Conservation (phyloP, 1,140 invertebrate genomes). For the Coelopa frigida region DNA sequence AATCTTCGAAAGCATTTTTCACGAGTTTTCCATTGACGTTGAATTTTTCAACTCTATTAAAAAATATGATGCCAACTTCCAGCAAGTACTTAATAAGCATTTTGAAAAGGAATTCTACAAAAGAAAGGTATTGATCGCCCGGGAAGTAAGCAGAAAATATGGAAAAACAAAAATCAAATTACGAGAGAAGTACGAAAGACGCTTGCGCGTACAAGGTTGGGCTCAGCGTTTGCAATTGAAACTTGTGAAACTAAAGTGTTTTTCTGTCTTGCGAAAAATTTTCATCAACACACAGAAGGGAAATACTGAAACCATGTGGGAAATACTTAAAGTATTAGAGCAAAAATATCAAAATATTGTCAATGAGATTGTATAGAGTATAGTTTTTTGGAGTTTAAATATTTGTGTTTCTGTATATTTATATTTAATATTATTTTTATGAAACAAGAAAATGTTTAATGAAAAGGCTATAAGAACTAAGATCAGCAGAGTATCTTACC, state of each 20-base stretch:
- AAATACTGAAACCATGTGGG: slow-evolving; percentile 5
- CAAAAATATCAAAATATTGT: slow-evolving; percentile 9
- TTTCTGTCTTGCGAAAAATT: slow-evolving; percentile 9
- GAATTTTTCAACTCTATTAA: slow-evolving; percentile 10
- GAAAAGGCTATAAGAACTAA: too few species aligned
- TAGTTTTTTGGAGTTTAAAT: background rate
- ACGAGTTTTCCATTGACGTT: background rate
- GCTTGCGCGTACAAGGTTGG: slow-evolving; percentile 4
- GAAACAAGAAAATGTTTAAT: background rate
- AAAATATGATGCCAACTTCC: slow-evolving; percentile 2
- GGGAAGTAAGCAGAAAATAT: slow-evolving; percentile 5
- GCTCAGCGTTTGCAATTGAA: slow-evolving; percentile 10
- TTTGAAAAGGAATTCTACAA: slow-evolving; percentile 8
- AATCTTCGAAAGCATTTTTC: slow-evolving; percentile 3
- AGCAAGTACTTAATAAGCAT: slow-evolving; percentile 3
- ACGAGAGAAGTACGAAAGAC: slow-evolving; percentile 9
- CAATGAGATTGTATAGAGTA: background rate
- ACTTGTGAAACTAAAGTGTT: slow-evolving; percentile 10
- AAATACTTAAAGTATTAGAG: slow-evolving; percentile 11
- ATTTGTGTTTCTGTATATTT: background rate
- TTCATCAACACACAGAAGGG: slow-evolving; percentile 9
- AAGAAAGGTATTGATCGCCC: background rate
- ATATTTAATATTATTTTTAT: background rate
- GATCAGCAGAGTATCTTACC: too few species aligned
- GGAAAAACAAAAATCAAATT: slow-evolving; percentile 4